phyloP scores from a whole-genome alignment of 2,797 vertebrate genomes.

The Cuniculus paca region DNA sequence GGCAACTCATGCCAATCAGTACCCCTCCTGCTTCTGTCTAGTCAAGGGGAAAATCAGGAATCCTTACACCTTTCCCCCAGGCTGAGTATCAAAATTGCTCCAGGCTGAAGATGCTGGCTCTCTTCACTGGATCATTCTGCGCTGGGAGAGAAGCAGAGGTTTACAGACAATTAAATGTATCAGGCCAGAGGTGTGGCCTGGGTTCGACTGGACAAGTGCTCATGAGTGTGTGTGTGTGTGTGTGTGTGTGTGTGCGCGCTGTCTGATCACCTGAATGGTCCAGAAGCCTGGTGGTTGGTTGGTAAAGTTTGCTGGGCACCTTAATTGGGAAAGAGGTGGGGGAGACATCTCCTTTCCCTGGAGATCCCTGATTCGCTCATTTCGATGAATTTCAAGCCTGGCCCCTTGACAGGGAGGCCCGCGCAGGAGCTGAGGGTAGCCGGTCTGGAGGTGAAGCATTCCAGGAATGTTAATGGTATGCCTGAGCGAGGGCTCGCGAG shows the following conservation, averaged over 20 bases:
- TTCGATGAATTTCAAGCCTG: slow-evolving; percentile 34
- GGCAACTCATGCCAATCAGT: too few species aligned
- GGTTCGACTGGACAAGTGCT: neutral
- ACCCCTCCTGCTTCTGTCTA: neutral
- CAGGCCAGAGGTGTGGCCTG: neutral
- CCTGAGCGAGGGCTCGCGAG: slow-evolving; percentile 90
- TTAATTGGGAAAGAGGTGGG: neutral
- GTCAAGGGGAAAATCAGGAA: neutral
- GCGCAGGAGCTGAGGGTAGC: slow-evolving; percentile 46
- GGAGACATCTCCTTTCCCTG: neutral
- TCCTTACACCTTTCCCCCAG: neutral
- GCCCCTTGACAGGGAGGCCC: slow-evolving; percentile 66
- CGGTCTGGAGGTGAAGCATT: slow-evolving; percentile 87
- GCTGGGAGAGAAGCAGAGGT: neutral
- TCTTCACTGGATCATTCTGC: neutral
- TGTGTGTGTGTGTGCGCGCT: fast-evolving
- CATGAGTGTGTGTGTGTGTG: too few species aligned
- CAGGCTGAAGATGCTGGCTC: neutral
- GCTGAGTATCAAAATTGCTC: neutral
- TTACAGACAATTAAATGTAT: neutral
- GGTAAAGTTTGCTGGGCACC: neutral
- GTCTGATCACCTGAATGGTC: neutral
- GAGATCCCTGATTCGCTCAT: slow-evolving; percentile 33
- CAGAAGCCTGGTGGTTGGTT: neutral
- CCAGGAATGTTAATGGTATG: slow-evolving; percentile 91